Evolutionary conservation across 2,888 invertebrate species (phyloP).

Genomic region (Ceraclea dissimilis): DNA sequence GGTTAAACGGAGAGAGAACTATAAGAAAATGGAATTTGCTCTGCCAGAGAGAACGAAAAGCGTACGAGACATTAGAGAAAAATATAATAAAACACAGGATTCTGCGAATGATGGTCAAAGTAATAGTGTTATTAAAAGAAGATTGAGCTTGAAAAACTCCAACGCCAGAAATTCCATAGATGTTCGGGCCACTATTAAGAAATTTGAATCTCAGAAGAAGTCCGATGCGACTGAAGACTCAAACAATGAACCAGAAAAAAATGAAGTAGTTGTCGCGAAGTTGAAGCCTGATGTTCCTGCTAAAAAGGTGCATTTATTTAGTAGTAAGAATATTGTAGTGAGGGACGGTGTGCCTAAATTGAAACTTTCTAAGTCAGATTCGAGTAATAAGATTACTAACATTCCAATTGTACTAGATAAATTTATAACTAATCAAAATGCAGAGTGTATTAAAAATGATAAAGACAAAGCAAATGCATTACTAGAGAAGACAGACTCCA

Average conservation of each 20-base stretch:
- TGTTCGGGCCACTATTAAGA: conserved; percentile 36
- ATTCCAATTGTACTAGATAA: background rate
- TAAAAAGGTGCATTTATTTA: conserved; percentile 48
- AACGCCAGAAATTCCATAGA: conserved; percentile 29
- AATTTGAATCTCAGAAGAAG: conserved; percentile 43
- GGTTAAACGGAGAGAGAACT: conserved; percentile 21
- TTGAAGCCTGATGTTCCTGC: conserved; percentile 53
- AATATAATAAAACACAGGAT: conserved; percentile 29
- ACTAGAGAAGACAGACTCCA: background rate
- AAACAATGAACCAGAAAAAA: background rate
- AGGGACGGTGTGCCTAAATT: conserved; percentile 48
- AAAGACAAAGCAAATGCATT: background rate
- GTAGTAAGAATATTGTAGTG: conserved; percentile 46
- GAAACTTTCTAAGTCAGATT: conserved; percentile 28
- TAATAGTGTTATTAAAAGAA: conserved; percentile 30
- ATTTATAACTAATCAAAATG: conserved; percentile 29
- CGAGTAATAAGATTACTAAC: conserved; percentile 5
- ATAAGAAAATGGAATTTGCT: conserved; percentile 11
- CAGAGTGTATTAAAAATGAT: conserved; percentile 20
- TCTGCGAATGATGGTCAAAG: conserved; percentile 22
- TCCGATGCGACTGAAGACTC: conserved; percentile 20
- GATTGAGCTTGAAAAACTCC: conserved; percentile 37
- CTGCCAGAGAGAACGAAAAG: conserved; percentile 27
- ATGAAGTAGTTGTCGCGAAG: background rate
- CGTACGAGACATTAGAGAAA: conserved; percentile 42